phyloP scores from a whole-genome alignment of 2,113 vertebrate species.

The Chitala chitala region DNA sequence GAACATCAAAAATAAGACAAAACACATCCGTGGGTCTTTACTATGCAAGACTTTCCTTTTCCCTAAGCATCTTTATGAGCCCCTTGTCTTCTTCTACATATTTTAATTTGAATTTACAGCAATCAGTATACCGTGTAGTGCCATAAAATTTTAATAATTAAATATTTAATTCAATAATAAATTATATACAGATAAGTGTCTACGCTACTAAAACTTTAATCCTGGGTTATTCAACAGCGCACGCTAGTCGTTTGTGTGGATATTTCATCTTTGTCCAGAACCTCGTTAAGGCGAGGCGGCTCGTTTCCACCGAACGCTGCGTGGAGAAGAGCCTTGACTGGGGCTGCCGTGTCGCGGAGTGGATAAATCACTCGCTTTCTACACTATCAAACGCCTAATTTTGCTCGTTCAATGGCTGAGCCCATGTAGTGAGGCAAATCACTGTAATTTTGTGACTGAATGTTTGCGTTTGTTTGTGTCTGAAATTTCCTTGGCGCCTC shows the following conservation, averaged over 20 bases:
- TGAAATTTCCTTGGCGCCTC: slow-evolving; percentile 9
- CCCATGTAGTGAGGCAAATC: slow-evolving; percentile 1
- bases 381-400: background rate
- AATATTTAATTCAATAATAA: no score
- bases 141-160: no score
- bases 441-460: slow-evolving; percentile 11
- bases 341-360: background rate
- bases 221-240: no score
- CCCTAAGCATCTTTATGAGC: background rate
- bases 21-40: background rate
- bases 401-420: background rate
- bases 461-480: slow-evolving; percentile 14
- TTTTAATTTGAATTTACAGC: background rate
- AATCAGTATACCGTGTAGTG: background rate
- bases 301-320: background rate
- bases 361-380: slow-evolving; percentile 13
- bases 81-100: background rate
- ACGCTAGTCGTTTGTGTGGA: background rate
- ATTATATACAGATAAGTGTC: no score
- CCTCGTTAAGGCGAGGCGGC: slow-evolving; percentile 14
- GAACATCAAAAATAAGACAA: background rate
- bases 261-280: background rate
- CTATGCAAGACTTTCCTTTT: background rate
- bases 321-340: background rate
- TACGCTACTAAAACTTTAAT: no score